phyloP scores from a whole-genome alignment of 2,113 vertebrate species.

The Rousettus leschenaultii region DNA sequence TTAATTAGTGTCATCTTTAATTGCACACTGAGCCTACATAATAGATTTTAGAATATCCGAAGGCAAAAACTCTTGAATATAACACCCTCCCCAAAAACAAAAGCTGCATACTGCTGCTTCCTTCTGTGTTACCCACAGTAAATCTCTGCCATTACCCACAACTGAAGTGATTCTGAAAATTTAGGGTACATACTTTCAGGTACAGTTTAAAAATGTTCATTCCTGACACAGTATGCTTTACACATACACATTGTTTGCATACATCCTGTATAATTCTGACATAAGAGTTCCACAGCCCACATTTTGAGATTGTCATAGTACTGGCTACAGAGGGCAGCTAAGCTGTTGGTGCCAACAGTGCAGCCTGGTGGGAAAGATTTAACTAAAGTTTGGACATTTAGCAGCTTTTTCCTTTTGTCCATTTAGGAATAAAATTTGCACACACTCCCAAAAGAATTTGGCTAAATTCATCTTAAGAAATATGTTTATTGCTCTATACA shows the following conservation, averaged over 20 bases:
- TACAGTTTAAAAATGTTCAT: not conserved
- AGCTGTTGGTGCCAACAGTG: not conserved
- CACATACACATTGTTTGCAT: not conserved
- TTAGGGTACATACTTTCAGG: not conserved
- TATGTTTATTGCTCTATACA: not conserved
- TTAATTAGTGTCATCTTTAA: not conserved
- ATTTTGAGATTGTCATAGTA: not conserved
- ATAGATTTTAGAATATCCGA: not conserved
- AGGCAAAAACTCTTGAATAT: not conserved
- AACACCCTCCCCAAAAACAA: not conserved
- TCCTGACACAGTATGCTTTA: not conserved
- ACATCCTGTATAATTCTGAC: not conserved
- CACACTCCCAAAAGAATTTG: not conserved
- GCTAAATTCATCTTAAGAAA: not conserved
- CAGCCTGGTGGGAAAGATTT: not conserved
- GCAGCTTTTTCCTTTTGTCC: not conserved
- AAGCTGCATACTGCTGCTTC: not conserved
- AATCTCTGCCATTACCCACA: not conserved
- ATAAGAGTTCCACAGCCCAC: not conserved
- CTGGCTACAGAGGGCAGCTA: not conserved
- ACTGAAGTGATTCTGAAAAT: not conserved
- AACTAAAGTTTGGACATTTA: not conserved
- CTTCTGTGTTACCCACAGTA: not conserved
- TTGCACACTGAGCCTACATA: not conserved
- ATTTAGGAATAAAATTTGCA: not conserved